Conservation (phyloP, 2,113 vertebrate genomes). For the Aplodontia rufa region DNA sequence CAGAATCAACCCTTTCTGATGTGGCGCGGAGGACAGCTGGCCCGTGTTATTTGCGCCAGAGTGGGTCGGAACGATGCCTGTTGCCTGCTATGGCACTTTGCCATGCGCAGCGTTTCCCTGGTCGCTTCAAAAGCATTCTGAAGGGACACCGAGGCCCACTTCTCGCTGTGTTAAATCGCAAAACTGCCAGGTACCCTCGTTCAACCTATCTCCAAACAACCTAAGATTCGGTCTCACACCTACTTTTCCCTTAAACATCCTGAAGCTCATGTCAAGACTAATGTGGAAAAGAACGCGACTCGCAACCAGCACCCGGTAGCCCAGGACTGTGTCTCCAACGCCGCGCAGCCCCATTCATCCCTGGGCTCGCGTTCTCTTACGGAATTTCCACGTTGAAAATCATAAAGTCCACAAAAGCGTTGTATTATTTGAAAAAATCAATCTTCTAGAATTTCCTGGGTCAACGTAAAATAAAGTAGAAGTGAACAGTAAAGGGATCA, state of each 20-base stretch:
- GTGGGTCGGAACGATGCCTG: constrained; percentile 75
- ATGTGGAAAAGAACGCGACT: fast-evolving
- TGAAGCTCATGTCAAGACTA: neutral
- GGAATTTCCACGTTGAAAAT: neutral
- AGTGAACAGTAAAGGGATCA: neutral
- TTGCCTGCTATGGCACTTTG: constrained; percentile 75
- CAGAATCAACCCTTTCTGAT: constrained; percentile 64
- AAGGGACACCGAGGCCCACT: constrained; percentile 23
- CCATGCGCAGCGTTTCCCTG: constrained; percentile 56
- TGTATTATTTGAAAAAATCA: neutral
- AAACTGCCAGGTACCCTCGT: neutral
- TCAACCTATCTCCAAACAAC: neutral
- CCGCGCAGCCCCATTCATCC: neutral
- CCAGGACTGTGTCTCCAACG: neutral
- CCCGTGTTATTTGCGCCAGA: constrained; percentile 78
- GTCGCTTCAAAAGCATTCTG: constrained; percentile 41
- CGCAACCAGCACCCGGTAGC: neutral
- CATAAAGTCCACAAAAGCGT: neutral
- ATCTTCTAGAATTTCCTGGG: neutral
- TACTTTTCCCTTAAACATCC: neutral
- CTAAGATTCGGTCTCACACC: neutral
- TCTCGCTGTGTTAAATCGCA: neutral
- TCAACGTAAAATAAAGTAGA: neutral
- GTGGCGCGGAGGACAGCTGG: constrained; percentile 74
- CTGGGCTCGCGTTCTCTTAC: neutral